Base-by-base conservation (phyloP, 2,888 invertebrate species). In the Homarus gammarus region DNA sequence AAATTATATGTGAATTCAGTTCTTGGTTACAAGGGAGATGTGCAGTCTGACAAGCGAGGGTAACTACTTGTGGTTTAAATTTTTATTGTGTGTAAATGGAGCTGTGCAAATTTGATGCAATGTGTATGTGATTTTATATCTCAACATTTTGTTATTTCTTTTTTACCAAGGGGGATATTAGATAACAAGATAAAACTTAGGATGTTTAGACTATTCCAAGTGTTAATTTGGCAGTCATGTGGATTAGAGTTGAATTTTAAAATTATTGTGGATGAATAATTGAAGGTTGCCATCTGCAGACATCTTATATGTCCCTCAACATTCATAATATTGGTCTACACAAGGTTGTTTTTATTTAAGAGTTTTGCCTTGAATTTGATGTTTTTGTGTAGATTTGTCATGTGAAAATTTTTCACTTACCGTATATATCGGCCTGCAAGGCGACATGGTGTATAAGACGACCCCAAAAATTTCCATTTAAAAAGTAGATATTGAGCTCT, bases 101-200 rank as follows among this genome's bases (percentile, higher is more conserved):
- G 22, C 40, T 70, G n/a, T 83, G 51, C 83, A 83, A 31, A 36
- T 72, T 72, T 83, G 83, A 72, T 83, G 49, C 44, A 12, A 38
- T 75, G 75, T 75, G 75, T 79, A 70, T 51, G 70, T 72, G 72
- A 72, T 83, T 83, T 83, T 83, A 83, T 83, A 83, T 83, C 49
- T 51, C 12, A 51, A 79, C 36, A 64, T 79, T 77, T 77, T 61
- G 56, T 79, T 79, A 72, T 72, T 51, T 83, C 72, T 68, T 56
- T 64, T 51, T 83, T 83, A 70, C 36, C 72, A 83, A 44, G 64
- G 51, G 72, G 36, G 38, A 36, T 72, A 56, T 64, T 61, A 51
- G 72, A 51, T 51, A 73, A 83, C 22, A 75, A n/a, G 64, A 64
- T n/a, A n/a, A 70, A 27, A 75, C 44, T 44, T 44, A 12, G n/a